Base-by-base conservation (phyloP, 2,888 invertebrate genomes). In the Asteroscopus sphinx region DNA sequence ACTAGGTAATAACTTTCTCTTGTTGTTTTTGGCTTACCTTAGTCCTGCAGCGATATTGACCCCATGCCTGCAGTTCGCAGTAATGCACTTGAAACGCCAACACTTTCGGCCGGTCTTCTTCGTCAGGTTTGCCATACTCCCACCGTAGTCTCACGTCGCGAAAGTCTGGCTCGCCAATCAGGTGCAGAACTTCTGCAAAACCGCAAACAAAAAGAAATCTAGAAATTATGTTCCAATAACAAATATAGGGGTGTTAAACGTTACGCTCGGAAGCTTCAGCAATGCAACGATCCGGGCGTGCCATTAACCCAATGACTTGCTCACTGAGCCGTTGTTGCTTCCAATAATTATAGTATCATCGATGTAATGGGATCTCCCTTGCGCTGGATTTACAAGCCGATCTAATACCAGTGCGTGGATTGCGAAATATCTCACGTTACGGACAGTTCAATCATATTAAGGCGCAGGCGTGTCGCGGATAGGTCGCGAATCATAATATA, bases 61-160 rank as follows among this genome's bases (percentile, higher is more conserved):
- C 97, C 96, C 96, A 97, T 12, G 96, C 96, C 85, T 97, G 97
- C 65, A 97, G 88, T 83, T 97, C 97, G 86, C 97, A 97, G 87
- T 97, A 97, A 80, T 96, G 95, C 37, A 97, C 95, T 85, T 96
- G 96, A 88, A 96, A 97, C 12, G 95, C 95, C 69, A 95, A 89
- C 36, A 95, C 85, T 68, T 93, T 93, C 41, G 94, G 90, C 61
- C 80, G 68, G 66, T 86, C 80, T 35, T 86, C 88, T 12, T 89
- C 90, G 3, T 89, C 89, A 12, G 72, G 82, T 28, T 77, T 76
- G 2, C 95, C 95, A 60, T 95, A 95, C 77, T 96, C 95, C 96
- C 96, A 96, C 40, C 95, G 95, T 17, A 96, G 91, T 2, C 94
- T 92, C 12, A 96, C 96, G 77, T 95, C 95, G 49, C 96, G 91